phyloP scores from a whole-genome alignment of 2,113 vertebrate genomes.

The Apeltes quadracus region DNA sequence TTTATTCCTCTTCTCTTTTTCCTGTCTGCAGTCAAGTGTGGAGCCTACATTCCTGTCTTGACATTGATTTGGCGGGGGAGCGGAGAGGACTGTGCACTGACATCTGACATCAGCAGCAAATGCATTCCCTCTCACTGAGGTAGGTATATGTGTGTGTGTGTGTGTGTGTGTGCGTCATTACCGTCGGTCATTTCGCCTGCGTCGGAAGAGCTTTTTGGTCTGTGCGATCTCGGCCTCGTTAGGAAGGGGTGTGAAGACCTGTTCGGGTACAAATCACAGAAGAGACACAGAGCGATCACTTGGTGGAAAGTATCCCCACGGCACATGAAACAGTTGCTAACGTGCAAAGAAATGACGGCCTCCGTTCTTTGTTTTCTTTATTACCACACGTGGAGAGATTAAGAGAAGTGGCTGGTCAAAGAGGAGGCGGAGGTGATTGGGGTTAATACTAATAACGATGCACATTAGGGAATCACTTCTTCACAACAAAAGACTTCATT shows the following conservation, averaged over 20 bases:
- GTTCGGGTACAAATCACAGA: conserved; percentile 49
- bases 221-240: conserved; percentile 95
- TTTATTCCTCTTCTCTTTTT: conserved; percentile 14
- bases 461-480: too few species aligned
- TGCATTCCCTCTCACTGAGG: conserved; percentile 50
- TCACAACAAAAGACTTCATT: not conserved
- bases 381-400: not conserved
- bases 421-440: not conserved
- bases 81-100: conserved; percentile 41
- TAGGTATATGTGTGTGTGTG: conserved; percentile 13
- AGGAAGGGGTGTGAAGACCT: conserved; percentile 91
- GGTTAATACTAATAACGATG: not conserved
- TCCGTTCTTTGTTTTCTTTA: not conserved
- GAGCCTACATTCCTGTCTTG: conserved; percentile 65
- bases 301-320: not conserved
- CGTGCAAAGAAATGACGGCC: not conserved
- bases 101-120: conserved; percentile 51
- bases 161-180: conserved; percentile 66
- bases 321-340: conserved; percentile 5
- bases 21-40: conserved; percentile 40
- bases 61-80: conserved; percentile 60
- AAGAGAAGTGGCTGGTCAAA: too few species aligned
- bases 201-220: conserved; percentile 96
- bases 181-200: conserved; percentile 92
- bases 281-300: conserved; percentile 11